Base-by-base conservation (phyloP, 2,797 vertebrate genomes). In the Malurus splendens region DNA sequence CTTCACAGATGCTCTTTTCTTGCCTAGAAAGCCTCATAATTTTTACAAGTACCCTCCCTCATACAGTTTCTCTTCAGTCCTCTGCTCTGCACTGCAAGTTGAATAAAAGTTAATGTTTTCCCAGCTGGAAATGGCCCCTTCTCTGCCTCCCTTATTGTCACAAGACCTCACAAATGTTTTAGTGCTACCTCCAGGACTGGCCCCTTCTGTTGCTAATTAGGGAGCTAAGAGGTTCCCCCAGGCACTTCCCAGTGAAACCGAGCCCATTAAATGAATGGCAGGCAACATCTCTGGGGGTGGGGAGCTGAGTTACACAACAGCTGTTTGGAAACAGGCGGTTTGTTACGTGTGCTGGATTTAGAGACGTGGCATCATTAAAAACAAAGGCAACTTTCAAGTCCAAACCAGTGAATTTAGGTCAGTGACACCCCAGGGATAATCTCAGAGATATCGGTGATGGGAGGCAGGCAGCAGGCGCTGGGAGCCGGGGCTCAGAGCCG, bases 141-240 rank as follows among this genome's bases (percentile, higher is more conserved):
- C 75, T 66, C 68, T 89, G 62, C 51, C 50, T 86, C 47, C 12
- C 30, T 87, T 62, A 48, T 57, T 90, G 82, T 66, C 79, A 59
- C 11, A 38, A 81, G 84, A 92, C 66, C 61, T 86, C 87, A 62
- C 84, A 91, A 92, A 93, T 47, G 59, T 79, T 93, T 86, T 70
- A 8, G 25, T 28, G 70, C 77, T 89, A 70, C 89, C 85, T 87
- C 87, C 87, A 89, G 66, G 73, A 76, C 56, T 75, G 51, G 56
- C 73, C 45, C 82, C 87, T 89, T 93, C 93, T 93, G 90, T 71
- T 90, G 56, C 77, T 92, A 79, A 94, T 95, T 92, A 95, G 76
- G 50, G 42, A 89, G 82, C 70, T 64, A 39, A 81, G 66, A 92
- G 60, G 50, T 36, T 87, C 77, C 90, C 60, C 42, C 62, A 32